Percentiles rank a stretch among this genome's conserved stretches.
Conservation (phyloP, 1,140 invertebrate genomes). For the Battus philenor region DNA sequence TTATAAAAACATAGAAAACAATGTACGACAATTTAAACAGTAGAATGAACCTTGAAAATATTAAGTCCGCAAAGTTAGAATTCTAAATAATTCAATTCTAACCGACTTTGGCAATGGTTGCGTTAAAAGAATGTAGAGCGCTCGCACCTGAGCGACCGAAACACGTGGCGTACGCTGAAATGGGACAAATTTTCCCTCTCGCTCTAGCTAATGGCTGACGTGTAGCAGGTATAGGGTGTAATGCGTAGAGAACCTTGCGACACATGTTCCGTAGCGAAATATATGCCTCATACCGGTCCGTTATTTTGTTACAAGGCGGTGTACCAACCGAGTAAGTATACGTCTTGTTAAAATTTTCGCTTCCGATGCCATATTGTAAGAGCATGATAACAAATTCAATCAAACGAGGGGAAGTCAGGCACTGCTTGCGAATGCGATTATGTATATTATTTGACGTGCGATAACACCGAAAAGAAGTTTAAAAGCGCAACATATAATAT, state of each 20-base stretch:
- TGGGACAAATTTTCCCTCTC: conserved; percentile 17
- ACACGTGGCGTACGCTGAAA: conserved; percentile 29
- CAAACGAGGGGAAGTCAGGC: conserved; percentile 28
- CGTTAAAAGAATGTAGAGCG: conserved; percentile 25
- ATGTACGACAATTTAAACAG: no score
- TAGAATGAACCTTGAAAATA: conserved; percentile 43
- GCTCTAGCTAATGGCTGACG: conserved; percentile 26
- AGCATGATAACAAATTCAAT: conserved; percentile 51
- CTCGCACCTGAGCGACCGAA: conserved; percentile 24
- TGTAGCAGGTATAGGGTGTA: conserved; percentile 13
- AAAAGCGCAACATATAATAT: no score
- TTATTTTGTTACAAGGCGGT: conserved; percentile 45
- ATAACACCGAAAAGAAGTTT: neutral
- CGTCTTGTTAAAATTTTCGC: conserved; percentile 37
- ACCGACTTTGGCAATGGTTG: conserved; percentile 43
- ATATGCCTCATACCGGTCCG: conserved; percentile 30
- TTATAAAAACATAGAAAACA: no score
- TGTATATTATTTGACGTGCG: conserved; percentile 13
- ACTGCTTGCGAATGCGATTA: conserved; percentile 14
- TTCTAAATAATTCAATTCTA: conserved; percentile 56
- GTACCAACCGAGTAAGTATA: conserved; percentile 36
- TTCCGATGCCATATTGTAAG: conserved; percentile 33
- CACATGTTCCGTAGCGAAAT: conserved; percentile 29
- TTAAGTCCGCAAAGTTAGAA: conserved; percentile 43
- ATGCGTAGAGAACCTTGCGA: conserved; percentile 20